A percentile compares a stretch with the other conserved stretches of the same genome.
Evolutionary conservation across 2,888 invertebrate genomes (phyloP).

Genomic region (Galerucella calmariensis): DNA sequence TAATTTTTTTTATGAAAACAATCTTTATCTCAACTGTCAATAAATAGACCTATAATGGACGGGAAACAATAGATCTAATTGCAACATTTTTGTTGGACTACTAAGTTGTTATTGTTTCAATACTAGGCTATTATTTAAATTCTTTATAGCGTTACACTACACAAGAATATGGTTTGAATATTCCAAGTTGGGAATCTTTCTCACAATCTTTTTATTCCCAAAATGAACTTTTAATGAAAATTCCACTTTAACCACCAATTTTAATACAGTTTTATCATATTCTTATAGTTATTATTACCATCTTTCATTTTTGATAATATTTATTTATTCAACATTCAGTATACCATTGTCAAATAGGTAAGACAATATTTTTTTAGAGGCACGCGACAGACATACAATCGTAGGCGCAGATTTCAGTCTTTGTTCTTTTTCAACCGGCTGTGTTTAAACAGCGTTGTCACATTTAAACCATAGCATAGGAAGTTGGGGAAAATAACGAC

Average conservation of each 20-base stretch:
- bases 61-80: slow-evolving; percentile 18
- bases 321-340: slow-evolving; percentile 12
- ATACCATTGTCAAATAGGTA: slow-evolving; percentile 25
- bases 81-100: slow-evolving; percentile 25
- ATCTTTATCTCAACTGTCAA: slow-evolving; percentile 26
- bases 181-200: slow-evolving; percentile 9
- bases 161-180: slow-evolving; percentile 2
- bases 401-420: slow-evolving; percentile 38
- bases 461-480: neutral
- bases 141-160: slow-evolving; percentile 9
- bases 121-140: slow-evolving; percentile 17
- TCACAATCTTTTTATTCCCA: neutral
- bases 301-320: slow-evolving; percentile 3
- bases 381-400: slow-evolving; percentile 39
- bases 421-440: slow-evolving; percentile 36
- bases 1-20: slow-evolving; percentile 14
- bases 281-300: slow-evolving; percentile 4
- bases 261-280: slow-evolving; percentile 5
- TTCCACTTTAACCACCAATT: too few species aligned
- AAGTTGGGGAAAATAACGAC: neutral
- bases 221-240: too few species aligned
- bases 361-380: slow-evolving; percentile 33
- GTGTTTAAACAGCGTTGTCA: slow-evolving; percentile 21
- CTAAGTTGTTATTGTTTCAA: slow-evolving; percentile 23
- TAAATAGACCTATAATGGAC: slow-evolving; percentile 19